Evolutionary conservation across 2,797 vertebrate genomes (phyloP).

Genomic region (Gymnocypris eckloni): DNA sequence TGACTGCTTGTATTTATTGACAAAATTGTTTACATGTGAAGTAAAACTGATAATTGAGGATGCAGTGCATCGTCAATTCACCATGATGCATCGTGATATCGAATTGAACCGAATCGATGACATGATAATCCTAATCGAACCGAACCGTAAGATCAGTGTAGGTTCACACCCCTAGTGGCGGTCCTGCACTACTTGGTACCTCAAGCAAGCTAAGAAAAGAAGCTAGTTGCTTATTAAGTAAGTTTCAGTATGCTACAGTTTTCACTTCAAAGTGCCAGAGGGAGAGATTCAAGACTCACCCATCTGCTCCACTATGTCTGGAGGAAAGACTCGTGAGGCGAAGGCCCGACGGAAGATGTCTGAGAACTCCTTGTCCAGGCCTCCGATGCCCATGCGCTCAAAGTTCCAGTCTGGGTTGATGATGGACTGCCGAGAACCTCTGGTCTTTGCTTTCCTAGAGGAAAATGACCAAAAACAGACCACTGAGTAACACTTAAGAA

Average conservation of each 20-base stretch:
- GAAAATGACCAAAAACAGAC: background rate
- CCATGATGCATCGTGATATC: too few species aligned
- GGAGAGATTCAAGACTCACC: constrained; percentile 78
- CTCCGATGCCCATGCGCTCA: constrained; percentile 97
- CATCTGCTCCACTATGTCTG: constrained; percentile 98
- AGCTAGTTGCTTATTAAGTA: too few species aligned
- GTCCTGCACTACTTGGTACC: background rate
- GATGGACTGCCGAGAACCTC: constrained; percentile 93
- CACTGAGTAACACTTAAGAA: background rate
- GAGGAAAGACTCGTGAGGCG: constrained; percentile 94
- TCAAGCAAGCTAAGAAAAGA: background rate
- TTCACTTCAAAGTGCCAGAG: background rate
- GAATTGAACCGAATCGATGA: too few species aligned
- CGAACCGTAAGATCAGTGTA: too few species aligned
- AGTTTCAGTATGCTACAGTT: background rate
- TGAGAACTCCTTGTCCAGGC: constrained; percentile 95
- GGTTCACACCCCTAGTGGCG: background rate
- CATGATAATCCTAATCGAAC: too few species aligned
- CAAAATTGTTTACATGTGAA: too few species aligned
- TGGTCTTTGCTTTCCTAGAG: constrained; percentile 90
- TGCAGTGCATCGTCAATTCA: too few species aligned
- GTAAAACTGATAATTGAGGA: too few species aligned
- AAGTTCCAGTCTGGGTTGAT: constrained; percentile 99
- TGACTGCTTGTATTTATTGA: too few species aligned
- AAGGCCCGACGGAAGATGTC: constrained; percentile 95